phyloP scores from a whole-genome alignment of 2,113 vertebrate genomes.

The Pontoporia blainvillei region DNA sequence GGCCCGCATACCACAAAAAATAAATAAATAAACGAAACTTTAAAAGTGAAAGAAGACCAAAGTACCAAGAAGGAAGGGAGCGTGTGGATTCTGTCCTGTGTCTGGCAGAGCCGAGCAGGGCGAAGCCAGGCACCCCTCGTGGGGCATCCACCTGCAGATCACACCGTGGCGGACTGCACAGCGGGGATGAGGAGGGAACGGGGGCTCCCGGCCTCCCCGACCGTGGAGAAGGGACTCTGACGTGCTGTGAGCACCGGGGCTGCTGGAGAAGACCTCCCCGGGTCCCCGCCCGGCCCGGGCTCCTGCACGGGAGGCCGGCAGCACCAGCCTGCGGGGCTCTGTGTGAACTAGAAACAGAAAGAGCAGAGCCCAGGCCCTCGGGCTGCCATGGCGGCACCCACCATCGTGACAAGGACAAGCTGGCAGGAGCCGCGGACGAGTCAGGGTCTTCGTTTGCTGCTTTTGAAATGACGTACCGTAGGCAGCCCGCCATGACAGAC shows the following conservation, averaged over 20 bases:
- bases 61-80: rapidly evolving
- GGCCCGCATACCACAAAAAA: too few relatives aligned
- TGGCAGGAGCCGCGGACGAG: background rate
- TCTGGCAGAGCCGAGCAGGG: rapidly evolving
- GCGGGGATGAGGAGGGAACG: too few relatives aligned
- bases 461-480: too few relatives aligned
- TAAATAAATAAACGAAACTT: background rate
- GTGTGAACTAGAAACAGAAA: background rate
- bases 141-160: rapidly evolving
- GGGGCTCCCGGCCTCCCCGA: background rate
- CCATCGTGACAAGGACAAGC: background rate
- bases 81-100: rapidly evolving
- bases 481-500: too few relatives aligned
- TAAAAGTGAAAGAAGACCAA: too few relatives aligned
- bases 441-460: background rate
- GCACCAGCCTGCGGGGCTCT: rapidly evolving
- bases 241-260: too few relatives aligned
- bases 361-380: background rate
- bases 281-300: rapidly evolving
- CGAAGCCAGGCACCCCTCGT: rapidly evolving
- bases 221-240: too few relatives aligned
- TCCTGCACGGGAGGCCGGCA: too few relatives aligned
- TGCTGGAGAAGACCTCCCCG: too few relatives aligned
- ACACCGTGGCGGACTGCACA: rapidly evolving
- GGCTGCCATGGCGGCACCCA: rapidly evolving